phyloP scores from a whole-genome alignment of 2,797 vertebrate genomes.

The Lacerta agilis region DNA sequence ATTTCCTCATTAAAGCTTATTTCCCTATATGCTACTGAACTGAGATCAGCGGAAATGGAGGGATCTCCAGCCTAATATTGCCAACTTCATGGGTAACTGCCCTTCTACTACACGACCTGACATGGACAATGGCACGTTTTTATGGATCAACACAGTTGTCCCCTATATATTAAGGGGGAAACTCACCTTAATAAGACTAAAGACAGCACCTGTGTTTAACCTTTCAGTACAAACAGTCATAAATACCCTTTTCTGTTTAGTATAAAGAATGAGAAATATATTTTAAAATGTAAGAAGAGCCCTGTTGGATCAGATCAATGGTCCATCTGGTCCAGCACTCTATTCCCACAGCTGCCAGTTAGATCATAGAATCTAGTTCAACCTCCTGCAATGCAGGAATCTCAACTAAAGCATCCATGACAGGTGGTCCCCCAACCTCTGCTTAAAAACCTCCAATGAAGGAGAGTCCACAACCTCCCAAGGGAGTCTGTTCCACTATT shows the following conservation, averaged over 20 bases:
- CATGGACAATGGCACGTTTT: neutral
- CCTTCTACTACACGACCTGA: neutral
- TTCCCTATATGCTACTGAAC: neutral
- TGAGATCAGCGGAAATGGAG: neutral
- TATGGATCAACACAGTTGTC: neutral
- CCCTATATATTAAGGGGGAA: neutral
- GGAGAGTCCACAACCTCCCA: too few species aligned
- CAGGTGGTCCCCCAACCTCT: too few species aligned
- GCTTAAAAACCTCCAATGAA: too few species aligned
- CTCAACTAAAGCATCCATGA: too few species aligned
- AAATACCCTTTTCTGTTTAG: neutral
- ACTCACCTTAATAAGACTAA: too few species aligned
- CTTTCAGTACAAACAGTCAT: neutral
- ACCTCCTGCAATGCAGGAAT: too few species aligned
- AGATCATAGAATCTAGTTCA: too few species aligned
- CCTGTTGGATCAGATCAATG: too few species aligned
- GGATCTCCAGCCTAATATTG: neutral
- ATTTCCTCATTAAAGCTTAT: conserved; percentile 16
- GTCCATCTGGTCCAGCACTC: too few species aligned
- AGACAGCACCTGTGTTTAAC: neutral
- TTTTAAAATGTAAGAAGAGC: neutral
- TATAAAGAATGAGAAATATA: conserved; percentile 39
- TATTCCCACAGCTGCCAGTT: too few species aligned
- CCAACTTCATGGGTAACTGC: neutral
- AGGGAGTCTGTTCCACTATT: too few species aligned